Conservation (phyloP, 2,113 vertebrate genomes). For the Neopipo cinnamomea region DNA sequence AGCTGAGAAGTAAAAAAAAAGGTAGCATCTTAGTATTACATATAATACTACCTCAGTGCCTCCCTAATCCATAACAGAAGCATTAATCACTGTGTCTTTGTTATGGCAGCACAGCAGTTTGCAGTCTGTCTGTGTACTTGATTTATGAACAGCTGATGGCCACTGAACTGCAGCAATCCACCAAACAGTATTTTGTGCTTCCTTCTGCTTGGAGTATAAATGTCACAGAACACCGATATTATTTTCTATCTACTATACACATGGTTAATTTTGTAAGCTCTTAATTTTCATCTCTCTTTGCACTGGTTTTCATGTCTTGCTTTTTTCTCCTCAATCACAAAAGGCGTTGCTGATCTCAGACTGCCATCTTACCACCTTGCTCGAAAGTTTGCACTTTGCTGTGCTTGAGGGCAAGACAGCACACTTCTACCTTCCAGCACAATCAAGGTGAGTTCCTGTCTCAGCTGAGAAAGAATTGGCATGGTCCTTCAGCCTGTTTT, state of each 20-base stretch:
- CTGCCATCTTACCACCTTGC: neutral
- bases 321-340: neutral
- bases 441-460: neutral
- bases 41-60: neutral
- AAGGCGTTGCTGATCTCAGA: neutral
- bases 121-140: slow-evolving; percentile 4
- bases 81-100: slow-evolving; percentile 56
- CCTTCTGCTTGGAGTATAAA: neutral
- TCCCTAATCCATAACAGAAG: slow-evolving; percentile 9
- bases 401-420: neutral
- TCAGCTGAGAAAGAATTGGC: neutral
- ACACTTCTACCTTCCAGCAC: neutral
- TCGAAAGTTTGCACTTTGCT: neutral
- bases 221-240: neutral
- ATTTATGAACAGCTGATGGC: slow-evolving; percentile 56
- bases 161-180: slow-evolving; percentile 41
- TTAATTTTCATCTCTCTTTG: neutral
- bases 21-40: neutral
- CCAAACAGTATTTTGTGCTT: neutral
- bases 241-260: neutral
- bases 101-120: slow-evolving; percentile 20
- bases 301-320: neutral
- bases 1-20: neutral
- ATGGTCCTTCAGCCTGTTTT: neutral
- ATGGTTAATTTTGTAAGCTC: neutral